Evolutionary conservation across 2,797 vertebrate species (phyloP), one percentile per base, ranked within the genome.

Genomic region (Ambastaia sidthimunki): DNA sequence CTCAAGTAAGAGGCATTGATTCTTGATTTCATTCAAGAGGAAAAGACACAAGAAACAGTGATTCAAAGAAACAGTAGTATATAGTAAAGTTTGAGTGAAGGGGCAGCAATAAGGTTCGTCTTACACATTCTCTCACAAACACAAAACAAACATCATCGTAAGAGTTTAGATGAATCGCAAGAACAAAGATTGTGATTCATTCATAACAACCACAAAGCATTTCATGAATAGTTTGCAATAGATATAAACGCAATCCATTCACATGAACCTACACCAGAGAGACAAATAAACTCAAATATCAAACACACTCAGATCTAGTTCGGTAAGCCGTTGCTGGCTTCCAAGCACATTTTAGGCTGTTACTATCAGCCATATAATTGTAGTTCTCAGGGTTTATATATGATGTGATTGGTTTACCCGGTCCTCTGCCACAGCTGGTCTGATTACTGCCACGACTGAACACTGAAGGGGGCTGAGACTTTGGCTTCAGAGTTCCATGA

Each of bases 361-460:
- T 44, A 44, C 1, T 44, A 44, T 44, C 41, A 11, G 10, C 41
- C 2, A 47, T 23, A 11, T n/a, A 12, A 60, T 50, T 16, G n/a
- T 4, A 50, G 7, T 50, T 11, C 7, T 75, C 28, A 1, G 11
- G 13, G 12, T 19, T 37, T 21, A 12, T 10, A 15, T 13, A 18
- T 52, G 50, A 12, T 19, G 25, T 52, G 50, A 70, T 3, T 41
- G 52, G 23, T 25, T 9, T 91, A 99, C 97, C 96, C 92, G 93
- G 90, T 50, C 93, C 96, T 85, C 90, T 93, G 59, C 94, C 94
- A 4, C 89, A 91, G 69, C 93, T 96, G 68, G 93, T 92, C 76
- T 96, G 96, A 84, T 87, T 84, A 55, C 89, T 95, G 85, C 90
- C 91, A 76, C 93, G 91, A 86, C 83, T 95, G 77, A 96, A 93